Conservation (phyloP, 2,888 invertebrate genomes). For the Anticlea derivata region DNA sequence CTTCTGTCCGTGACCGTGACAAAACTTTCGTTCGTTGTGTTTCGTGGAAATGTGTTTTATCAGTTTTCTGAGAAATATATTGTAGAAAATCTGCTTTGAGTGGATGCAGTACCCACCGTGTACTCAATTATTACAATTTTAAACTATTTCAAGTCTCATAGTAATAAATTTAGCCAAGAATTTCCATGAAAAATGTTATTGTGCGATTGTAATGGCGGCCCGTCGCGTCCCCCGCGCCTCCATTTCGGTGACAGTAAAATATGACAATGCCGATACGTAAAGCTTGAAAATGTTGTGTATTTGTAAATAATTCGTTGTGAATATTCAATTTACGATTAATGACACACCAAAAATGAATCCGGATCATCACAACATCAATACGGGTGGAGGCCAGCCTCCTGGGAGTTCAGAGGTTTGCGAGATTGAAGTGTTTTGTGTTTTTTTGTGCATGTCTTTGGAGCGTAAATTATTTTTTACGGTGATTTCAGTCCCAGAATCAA, state of each 20-base stretch:
- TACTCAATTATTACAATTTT: constrained; percentile 15
- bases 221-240: constrained; percentile 87
- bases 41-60: constrained; percentile 58
- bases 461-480: constrained; percentile 47
- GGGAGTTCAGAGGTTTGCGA: constrained; percentile 80
- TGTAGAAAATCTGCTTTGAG: neutral
- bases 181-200: constrained; percentile 71
- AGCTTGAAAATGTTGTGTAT: constrained; percentile 74
- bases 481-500: constrained; percentile 69
- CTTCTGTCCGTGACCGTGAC: constrained; percentile 53
- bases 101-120: constrained; percentile 25
- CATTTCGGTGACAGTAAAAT: constrained; percentile 86
- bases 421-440: constrained; percentile 49
- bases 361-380: constrained; percentile 82
- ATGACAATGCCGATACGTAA: constrained; percentile 80
- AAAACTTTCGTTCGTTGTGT: constrained; percentile 71
- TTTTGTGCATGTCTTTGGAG: constrained; percentile 40
- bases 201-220: constrained; percentile 86
- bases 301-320: constrained; percentile 64
- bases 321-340: constrained; percentile 45
- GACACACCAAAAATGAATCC: constrained; percentile 76
- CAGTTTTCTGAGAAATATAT: constrained; percentile 20
- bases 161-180: constrained; percentile 16
- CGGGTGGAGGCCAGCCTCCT: constrained; percentile 84
- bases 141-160: constrained; percentile 34